Base-by-base conservation (phyloP, 2,113 vertebrate species). In the Hiodon tergisus region DNA sequence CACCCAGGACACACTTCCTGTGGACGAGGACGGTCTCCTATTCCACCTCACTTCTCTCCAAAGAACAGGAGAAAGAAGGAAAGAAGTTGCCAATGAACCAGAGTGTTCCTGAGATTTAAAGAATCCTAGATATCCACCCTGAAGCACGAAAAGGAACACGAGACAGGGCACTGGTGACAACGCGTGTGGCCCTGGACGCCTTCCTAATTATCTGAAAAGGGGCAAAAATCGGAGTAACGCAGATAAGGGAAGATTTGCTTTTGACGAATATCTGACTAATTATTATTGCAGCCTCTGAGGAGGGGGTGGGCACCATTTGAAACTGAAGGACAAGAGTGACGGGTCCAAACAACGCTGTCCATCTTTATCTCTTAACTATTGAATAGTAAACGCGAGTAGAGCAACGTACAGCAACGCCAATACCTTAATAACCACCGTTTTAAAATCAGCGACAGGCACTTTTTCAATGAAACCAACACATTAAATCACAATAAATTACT, bases 61-160 rank as follows among this genome's bases (percentile, higher is more conserved):
- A 52, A 70, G 10, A 17, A 46, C 9, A 69, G 47, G 50, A 14
- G 67, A 50, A 57, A 70, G 17, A 70, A 52, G 2, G 59, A 17
- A 46, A 76, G 50, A 46, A 3, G 13, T 11, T 4, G 17, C 58
- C 3, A 11, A 76, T 10, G 17, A 58, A 68, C 11, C 17, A 69
- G 46, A 69, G 46, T 71, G 68, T 76, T 76, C 75, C 75, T 76
- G 75, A 76, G 68, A 65, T 76, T 69, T 11, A 69, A 6, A 8
- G 62, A 8, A 75, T 75, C 75, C 17, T 60, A 71, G 58, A 76
- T 17, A 67, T 59, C 50, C 14, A 67, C 73, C 73, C 73, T 75
- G 73, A 75, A 67, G 58, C 50, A 2, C 16, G 14, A n/a, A 69
- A 50, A 8, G 53, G 51, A 69, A 53, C 4, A 17, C 53, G 52